phyloP scores from a whole-genome alignment of 35 echinoderm and acorn worm species.

The Amphiura filiformis region DNA sequence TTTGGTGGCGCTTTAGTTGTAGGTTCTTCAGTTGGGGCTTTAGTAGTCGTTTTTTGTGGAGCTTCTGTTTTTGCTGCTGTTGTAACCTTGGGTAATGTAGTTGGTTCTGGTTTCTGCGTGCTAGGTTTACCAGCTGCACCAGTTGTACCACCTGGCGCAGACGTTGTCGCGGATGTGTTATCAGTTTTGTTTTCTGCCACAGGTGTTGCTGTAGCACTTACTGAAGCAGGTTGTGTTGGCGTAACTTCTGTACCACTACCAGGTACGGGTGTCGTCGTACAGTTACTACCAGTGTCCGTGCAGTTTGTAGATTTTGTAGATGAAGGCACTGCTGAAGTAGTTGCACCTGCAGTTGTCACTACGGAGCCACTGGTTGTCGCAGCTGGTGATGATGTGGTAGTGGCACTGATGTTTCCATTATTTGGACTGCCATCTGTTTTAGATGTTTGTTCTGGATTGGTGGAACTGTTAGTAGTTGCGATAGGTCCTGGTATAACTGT shows the following conservation, averaged over 20 bases:
- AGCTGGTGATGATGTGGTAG: neutral
- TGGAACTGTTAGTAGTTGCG: neutral
- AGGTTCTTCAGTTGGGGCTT: neutral
- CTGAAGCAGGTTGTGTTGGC: neutral
- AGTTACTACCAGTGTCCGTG: neutral
- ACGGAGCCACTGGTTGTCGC: neutral
- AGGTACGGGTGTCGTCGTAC: neutral
- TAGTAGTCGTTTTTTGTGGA: neutral
- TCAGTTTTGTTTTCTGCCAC: neutral
- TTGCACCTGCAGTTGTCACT: neutral
- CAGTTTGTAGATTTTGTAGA: neutral
- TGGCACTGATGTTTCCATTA: neutral
- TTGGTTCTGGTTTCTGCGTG: neutral
- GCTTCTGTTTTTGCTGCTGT: neutral
- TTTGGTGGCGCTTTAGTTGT: neutral
- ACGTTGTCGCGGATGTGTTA: neutral
- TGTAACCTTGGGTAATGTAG: neutral
- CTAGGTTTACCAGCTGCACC: neutral
- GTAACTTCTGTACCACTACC: neutral
- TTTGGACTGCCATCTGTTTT: too few species aligned
- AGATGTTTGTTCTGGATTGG: neutral
- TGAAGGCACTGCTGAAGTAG: neutral
- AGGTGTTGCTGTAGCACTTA: neutral
- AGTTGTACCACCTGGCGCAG: neutral
- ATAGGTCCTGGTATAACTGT: neutral